A percentile compares a stretch with the other conserved stretches of the same genome.
Evolutionary conservation across 1,140 invertebrate genomes (phyloP).

Genomic region (Diabrotica virgifera): DNA sequence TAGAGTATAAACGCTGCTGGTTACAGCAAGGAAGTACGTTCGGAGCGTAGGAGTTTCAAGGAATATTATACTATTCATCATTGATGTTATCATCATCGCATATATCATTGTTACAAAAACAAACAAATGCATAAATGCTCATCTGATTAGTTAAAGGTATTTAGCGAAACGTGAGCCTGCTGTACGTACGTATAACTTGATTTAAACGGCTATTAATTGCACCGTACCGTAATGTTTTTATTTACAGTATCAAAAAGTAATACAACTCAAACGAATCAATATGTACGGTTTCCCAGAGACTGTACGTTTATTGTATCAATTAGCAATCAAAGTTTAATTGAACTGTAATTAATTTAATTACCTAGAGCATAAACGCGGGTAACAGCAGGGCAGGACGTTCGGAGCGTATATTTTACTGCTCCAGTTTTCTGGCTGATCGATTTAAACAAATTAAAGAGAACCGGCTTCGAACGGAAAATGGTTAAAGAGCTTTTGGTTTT

Average conservation of each 20-base stretch:
- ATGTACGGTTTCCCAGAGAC: not conserved
- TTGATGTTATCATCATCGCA: no score
- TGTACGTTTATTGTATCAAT: conserved; percentile 1
- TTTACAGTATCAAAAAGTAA: not conserved
- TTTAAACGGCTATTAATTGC: no score
- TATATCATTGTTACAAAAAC: no score
- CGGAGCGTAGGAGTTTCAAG: not conserved
- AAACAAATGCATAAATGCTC: no score
- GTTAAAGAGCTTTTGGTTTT: not conserved
- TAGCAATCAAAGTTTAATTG: conserved; percentile 3
- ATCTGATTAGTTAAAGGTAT: no score
- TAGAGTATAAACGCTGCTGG: no score
- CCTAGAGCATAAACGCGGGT: not conserved
- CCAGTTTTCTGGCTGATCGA: not conserved
- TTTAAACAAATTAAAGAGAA: conserved; percentile 3
- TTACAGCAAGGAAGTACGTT: not conserved
- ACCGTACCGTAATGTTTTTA: no score
- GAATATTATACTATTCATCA: no score
- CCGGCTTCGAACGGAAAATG: not conserved
- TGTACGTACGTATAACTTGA: no score
- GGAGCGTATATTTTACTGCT: conserved; percentile 2
- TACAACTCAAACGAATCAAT: not conserved
- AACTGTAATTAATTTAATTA: conserved; percentile 3
- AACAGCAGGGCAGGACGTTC: not conserved
- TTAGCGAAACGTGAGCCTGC: no score